phyloP scores from a whole-genome alignment of 2,888 invertebrate genomes.

The Reticulitermes lucifugus region DNA sequence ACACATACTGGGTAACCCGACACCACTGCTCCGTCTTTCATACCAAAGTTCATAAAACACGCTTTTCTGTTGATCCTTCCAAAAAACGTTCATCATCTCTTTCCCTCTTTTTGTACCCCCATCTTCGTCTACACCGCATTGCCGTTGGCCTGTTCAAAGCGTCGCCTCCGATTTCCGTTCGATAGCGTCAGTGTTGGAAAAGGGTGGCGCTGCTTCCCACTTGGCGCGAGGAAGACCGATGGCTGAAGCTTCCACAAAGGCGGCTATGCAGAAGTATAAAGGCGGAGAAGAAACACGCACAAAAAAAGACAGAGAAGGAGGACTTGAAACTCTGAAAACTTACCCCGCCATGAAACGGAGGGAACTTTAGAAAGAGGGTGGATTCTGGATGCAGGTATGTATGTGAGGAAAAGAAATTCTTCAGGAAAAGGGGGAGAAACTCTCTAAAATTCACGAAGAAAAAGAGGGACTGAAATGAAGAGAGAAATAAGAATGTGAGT shows the following conservation, averaged over 20 bases:
- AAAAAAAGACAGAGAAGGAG: background rate
- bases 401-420: conserved; percentile 5
- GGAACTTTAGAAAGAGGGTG: conserved; percentile 30
- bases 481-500: conserved; percentile 17
- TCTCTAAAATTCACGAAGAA: conserved; percentile 2
- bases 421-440: background rate
- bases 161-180: conserved; percentile 48
- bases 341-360: background rate
- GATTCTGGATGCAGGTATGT: conserved; percentile 16
- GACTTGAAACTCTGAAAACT: background rate
- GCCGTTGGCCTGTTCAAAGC: conserved; percentile 35
- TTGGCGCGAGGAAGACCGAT: conserved; percentile 38
- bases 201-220: conserved; percentile 34
- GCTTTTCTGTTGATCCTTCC: background rate
- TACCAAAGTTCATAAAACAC: background rate
- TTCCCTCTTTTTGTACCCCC: background rate
- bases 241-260: conserved; percentile 15
- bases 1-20: too few species aligned
- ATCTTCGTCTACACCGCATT: conserved; percentile 26
- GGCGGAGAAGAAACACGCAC: background rate
- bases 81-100: background rate
- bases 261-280: background rate
- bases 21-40: too few species aligned
- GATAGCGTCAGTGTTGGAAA: conserved; percentile 43
- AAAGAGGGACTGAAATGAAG: background rate